Evolutionary conservation across 2,888 invertebrate genomes (phyloP).

Genomic region (Rhingia rostrata): DNA sequence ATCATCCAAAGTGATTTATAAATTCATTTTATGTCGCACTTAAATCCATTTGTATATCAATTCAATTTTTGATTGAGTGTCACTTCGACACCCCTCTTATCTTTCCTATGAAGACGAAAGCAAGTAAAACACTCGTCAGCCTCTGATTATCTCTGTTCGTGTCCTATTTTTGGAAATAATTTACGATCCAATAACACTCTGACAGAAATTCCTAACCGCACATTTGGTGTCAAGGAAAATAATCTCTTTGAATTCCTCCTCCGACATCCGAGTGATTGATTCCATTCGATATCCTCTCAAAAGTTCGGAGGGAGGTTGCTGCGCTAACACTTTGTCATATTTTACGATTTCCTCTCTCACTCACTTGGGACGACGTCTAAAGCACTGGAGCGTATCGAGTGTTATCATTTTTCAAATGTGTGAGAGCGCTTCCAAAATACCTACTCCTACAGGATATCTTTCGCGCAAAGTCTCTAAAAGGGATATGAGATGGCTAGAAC

Average conservation of each 20-base stretch:
- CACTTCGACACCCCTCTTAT: not conserved
- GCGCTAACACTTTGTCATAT: conserved; percentile 56
- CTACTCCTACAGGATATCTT: conserved; percentile 4
- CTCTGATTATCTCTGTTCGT: conserved; percentile 47
- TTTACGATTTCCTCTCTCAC: conserved; percentile 39
- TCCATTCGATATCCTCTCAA: conserved; percentile 59
- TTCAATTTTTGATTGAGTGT: conserved; percentile 4
- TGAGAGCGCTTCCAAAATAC: not conserved
- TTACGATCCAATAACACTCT: conserved; percentile 64
- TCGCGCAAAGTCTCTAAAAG: conserved; percentile 1
- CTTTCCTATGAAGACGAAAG: conserved; percentile 2
- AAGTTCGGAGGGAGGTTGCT: conserved; percentile 15
- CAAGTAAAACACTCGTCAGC: conserved; percentile 48
- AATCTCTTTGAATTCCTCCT: conserved; percentile 52
- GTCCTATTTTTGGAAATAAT: conserved; percentile 53
- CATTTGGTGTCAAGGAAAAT: conserved; percentile 54
- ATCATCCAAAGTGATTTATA: no score
- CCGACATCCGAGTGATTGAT: conserved; percentile 61
- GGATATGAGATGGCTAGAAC: conserved; percentile 4
- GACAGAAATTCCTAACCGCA: conserved; percentile 41
- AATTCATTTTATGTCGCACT: no score
- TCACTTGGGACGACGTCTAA: not conserved
- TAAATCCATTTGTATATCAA: not conserved
- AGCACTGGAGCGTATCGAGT: conserved; percentile 11
- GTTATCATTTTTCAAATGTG: conserved; percentile 35